Conservation (phyloP, 2,113 vertebrate genomes). For the Percopsis transmontana region DNA sequence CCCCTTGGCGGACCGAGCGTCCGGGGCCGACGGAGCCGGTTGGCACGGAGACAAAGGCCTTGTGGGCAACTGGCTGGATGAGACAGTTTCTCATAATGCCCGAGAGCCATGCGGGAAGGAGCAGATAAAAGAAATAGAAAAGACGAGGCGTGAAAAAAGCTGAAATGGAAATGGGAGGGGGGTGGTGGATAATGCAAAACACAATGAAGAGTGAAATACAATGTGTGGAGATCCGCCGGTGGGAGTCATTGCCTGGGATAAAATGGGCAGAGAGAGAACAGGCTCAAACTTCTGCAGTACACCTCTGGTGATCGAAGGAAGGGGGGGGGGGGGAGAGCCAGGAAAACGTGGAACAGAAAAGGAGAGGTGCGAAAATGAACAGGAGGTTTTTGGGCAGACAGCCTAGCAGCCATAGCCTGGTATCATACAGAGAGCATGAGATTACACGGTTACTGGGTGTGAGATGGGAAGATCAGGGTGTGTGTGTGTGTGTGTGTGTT, state of each 20-base stretch:
- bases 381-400: constrained; percentile 13
- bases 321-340: constrained; percentile 25
- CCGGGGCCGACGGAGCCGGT: constrained; percentile 60
- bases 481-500: constrained; percentile 15
- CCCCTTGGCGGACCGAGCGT: constrained; percentile 40
- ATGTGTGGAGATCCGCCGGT: constrained; percentile 17
- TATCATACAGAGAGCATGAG: constrained; percentile 9
- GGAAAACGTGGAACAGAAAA: not conserved
- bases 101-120: constrained; percentile 33
- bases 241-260: constrained; percentile 10
- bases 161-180: constrained; percentile 17
- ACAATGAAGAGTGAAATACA: constrained; percentile 19
- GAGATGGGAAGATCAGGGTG: constrained; percentile 29
- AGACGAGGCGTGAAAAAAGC: constrained; percentile 29
- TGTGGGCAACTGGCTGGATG: constrained; percentile 57
- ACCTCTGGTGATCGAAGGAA: constrained; percentile 24
- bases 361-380: not conserved
- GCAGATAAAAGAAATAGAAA: constrained; percentile 36
- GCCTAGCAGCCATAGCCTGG: not conserved
- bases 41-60: constrained; percentile 67
- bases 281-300: constrained; percentile 10
- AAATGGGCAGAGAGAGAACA: constrained; percentile 14
- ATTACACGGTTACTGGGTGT: constrained; percentile 53
- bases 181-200: constrained; percentile 11
- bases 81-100: constrained; percentile 54